Evolutionary conservation across 2,797 vertebrate genomes (phyloP), one percentile per base, ranked within the genome.

Genomic region (Hypotaenidia okinawae): DNA sequence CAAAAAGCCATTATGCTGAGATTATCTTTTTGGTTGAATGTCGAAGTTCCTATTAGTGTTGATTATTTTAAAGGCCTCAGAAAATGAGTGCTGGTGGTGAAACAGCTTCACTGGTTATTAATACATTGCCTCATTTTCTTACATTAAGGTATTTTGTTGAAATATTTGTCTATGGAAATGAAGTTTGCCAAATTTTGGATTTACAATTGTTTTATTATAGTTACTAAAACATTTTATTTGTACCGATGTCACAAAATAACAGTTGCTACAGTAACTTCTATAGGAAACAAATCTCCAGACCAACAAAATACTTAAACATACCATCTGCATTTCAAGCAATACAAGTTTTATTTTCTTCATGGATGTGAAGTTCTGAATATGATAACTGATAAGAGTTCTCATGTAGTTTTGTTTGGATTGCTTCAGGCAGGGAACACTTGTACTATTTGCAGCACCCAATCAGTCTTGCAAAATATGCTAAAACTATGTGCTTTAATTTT

Each of bases 321-420:
- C n/a, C 13, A 23, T 37, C 41, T 39, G 4, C 4, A 32, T 84
- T 75, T 63, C 22, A 22, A 79, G 47, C 33, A 16, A 13, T 14
- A 13, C 0, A 2, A n/a, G 8, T 63, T 87, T 24, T 16, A 1
- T 79, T 92, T 64, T 54, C 61, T 85, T 41, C 32, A 4, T 6
- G 22, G 6, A 2, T 3, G 1, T 13, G 0, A 77, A 54, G 35
- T 64, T 54, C 64, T 62, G 37, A 9, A 3, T 19, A 13, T 35
- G 61, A 28, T 37, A 57, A 39, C 64, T 73, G 64, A 16, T 33
- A 41, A 49, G 32, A 52, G 45, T 64, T 52, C 24, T 79, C 22
- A 19, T 30, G 16, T 55, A 43, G 47, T 33, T 90, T 51, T 55
- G 30, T 58, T 32, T 87, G 43, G 30, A 45, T 51, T 64, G 51